Conservation (phyloP, 2,797 vertebrate species). For the Bradypus variegatus region DNA sequence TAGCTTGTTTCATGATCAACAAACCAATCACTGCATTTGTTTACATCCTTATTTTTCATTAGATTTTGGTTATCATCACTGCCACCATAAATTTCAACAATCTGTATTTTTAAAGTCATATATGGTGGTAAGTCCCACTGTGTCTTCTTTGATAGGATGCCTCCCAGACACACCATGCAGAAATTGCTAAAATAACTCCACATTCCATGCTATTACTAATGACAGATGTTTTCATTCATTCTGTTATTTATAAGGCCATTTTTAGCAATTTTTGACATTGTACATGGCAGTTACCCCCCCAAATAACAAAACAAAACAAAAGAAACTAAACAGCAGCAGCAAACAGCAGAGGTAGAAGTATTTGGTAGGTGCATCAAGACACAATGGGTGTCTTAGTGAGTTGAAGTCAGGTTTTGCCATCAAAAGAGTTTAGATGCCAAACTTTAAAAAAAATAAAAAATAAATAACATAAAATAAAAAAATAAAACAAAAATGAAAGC, state of each 20-base stretch:
- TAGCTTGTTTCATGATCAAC: neutral
- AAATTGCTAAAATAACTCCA: no score
- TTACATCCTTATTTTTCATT: neutral
- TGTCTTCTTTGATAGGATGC: neutral
- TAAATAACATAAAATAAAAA: no score
- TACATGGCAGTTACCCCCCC: neutral
- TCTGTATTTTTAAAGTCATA: neutral
- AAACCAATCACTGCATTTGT: neutral
- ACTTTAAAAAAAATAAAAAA: neutral
- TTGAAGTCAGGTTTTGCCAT: neutral
- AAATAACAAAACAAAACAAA: neutral
- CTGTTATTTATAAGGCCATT: neutral
- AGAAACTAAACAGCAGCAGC: neutral
- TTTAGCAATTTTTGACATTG: neutral
- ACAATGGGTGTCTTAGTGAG: neutral
- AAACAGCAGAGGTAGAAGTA: neutral
- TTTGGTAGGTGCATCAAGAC: neutral
- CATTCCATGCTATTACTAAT: neutral
- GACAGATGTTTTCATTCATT: neutral
- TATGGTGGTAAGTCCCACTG: no score
- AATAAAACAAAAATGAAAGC: no score
- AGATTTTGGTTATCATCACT: neutral
- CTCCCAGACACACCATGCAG: neutral
- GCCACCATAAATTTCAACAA: neutral
- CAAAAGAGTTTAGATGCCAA: neutral